A percentile compares a stretch with the other conserved stretches of the same genome.
Evolutionary conservation across 2,113 vertebrate species (phyloP).

Genomic region (Apodemus sylvaticus): DNA sequence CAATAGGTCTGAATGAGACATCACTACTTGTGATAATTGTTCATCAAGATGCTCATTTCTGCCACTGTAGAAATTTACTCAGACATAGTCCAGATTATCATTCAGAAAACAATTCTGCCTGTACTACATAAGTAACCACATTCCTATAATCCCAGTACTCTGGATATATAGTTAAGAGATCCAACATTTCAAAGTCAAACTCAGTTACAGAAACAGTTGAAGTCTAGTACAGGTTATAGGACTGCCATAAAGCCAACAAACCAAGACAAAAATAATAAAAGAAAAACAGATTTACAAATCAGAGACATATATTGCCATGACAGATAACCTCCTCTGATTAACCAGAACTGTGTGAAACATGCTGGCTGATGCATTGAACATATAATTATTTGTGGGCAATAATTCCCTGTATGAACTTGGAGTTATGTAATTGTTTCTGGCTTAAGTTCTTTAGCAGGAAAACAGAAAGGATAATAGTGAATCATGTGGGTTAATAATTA

Average conservation of each 20-base stretch:
- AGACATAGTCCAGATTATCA: neutral
- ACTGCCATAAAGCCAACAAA: neutral
- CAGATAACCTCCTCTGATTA: neutral
- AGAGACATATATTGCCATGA: neutral
- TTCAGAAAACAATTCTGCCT: neutral
- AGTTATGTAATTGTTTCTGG: neutral
- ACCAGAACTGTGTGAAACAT: neutral
- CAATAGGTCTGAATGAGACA: neutral
- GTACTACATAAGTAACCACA: neutral
- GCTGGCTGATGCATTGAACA: neutral
- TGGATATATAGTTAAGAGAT: no score
- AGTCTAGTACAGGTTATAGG: neutral
- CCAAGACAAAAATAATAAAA: neutral
- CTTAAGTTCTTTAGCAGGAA: neutral
- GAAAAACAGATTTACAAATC: neutral
- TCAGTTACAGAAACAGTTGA: neutral
- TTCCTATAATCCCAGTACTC: neutral
- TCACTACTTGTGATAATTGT: neutral
- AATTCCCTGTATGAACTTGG: neutral
- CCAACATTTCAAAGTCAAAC: neutral
- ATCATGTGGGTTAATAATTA: neutral
- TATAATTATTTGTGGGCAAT: neutral
- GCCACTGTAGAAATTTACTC: fast-evolving
- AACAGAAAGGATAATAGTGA: neutral
- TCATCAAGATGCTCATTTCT: fast-evolving